A percentile compares a stretch with the other conserved stretches of the same genome.
These are phyloP conservation scores for Mola mola DNA, from an alignment of 2,113 vertebrate species.

Conservation along the genomic window DNA sequence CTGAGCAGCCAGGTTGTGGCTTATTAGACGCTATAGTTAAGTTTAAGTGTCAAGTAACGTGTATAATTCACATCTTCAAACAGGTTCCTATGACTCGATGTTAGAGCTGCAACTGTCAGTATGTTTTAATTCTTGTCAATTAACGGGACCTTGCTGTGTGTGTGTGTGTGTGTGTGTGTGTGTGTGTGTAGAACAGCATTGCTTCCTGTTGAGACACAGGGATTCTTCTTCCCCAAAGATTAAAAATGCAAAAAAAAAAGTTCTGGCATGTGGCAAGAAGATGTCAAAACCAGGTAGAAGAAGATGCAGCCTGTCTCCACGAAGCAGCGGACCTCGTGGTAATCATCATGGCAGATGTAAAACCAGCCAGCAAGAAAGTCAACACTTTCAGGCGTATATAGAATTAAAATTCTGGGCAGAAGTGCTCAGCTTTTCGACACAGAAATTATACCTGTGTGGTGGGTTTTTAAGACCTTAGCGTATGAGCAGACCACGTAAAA, in stretches of 20 bases:
- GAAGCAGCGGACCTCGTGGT: slow-evolving; percentile 30
- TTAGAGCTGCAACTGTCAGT: background rate
- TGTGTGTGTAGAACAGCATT: background rate
- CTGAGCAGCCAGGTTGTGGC: background rate
- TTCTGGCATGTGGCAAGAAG: slow-evolving; percentile 18
- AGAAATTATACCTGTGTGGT: too few relatives aligned
- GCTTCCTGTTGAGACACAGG: background rate
- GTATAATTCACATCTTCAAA: background rate
- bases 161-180: background rate
- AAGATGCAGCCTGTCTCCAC: slow-evolving; percentile 34
- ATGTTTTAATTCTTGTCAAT: too few relatives aligned
- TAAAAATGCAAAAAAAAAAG: too few relatives aligned
- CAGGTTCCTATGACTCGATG: too few relatives aligned
- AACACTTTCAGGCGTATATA: slow-evolving; percentile 41
- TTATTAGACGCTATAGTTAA: background rate
- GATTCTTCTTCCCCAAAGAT: background rate
- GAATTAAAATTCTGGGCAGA: slow-evolving; percentile 31
- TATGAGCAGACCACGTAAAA: too few relatives aligned
- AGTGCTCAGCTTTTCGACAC: too few relatives aligned
- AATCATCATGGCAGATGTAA: slow-evolving; percentile 64
- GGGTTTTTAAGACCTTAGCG: too few relatives aligned
- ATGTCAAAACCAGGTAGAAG: slow-evolving; percentile 43
- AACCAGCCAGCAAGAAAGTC: slow-evolving; percentile 46
- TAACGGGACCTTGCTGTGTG: background rate
- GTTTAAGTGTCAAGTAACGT: background rate